Base-by-base conservation (phyloP, 2,113 vertebrate genomes). In the Brachypodius melanocephalos region DNA sequence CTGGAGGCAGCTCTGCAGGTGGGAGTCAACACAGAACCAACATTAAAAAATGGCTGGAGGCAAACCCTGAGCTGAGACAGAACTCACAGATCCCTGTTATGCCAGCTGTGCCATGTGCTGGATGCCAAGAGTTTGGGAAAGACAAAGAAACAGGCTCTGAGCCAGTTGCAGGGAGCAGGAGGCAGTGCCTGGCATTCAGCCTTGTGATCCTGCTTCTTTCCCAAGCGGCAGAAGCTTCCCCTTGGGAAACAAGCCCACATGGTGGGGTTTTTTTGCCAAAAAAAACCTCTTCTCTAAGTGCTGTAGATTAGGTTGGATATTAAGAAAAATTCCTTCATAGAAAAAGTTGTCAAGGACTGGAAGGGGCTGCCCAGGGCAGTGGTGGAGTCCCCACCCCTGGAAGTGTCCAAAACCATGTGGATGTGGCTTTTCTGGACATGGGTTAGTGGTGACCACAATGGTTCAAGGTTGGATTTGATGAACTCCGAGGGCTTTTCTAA, bases 21-120 rank as follows among this genome's bases (percentile, higher is more conserved):
- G 17, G 48, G 49, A 46, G 42, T 34, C 25, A 32, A 32, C 58
- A 65, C 36, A 80, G 31, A 43, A 49, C 14, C 26, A 65, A 49
- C 21, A 43, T 18, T 18, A 10, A 36, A 45, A 75, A 76, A 38
- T 2, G 17, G 15, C 68, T 51, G 20, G 24, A 88, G 25, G 5
- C 4, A 1, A 75, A 28, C 12, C 8, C 32, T 31, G 21, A 45
- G 58, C 42, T 26, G 9, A 58, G 42, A 54, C 14, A 52, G 74
- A 45, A 61, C 5, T 26, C 9, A 25, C 5, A 55, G 51, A 17
- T 32, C 77, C 58, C 18, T 28, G 38, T 16, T 14, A 14, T 6
- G 22, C 24, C 68, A 68, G 48, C 55, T 0, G 0, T 38, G 73
- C 45, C 21, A 6, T 1, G 34, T 3, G 2, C 17, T 6, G 28